Evolutionary conservation across 2,888 invertebrate species (phyloP).

Genomic region (Horisme vitalbata): DNA sequence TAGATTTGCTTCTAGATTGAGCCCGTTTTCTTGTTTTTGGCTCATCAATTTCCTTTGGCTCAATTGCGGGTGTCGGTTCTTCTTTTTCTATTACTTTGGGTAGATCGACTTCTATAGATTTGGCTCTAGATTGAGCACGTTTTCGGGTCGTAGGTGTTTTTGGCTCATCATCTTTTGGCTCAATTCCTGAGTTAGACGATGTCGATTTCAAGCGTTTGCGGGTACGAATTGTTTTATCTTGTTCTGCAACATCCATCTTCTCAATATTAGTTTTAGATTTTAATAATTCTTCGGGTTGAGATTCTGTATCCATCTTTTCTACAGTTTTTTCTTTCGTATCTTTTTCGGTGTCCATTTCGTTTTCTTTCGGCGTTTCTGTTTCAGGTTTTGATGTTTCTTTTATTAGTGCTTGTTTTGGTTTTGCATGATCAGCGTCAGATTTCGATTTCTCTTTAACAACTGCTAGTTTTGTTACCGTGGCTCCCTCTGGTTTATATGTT

Average conservation of each 20-base stretch:
- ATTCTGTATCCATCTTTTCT: slow-evolving; percentile 6
- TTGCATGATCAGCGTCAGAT: not conserved
- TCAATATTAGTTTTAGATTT: not conserved
- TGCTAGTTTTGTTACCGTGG: not conserved
- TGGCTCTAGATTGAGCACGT: slow-evolving; percentile 24
- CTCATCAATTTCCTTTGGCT: not conserved
- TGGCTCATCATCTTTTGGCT: slow-evolving; percentile 12
- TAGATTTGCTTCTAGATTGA: slow-evolving; percentile 37
- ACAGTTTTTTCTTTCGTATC: too few species aligned
- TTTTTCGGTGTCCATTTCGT: not conserved
- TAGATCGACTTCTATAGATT: slow-evolving; percentile 10
- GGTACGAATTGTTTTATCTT: slow-evolving; percentile 18
- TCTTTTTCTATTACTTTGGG: slow-evolving; percentile 5
- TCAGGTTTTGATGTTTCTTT: not conserved
- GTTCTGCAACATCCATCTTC: slow-evolving; percentile 4
- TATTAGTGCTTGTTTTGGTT: not conserved
- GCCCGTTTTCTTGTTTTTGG: slow-evolving; percentile 53
- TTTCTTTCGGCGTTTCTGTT: not conserved
- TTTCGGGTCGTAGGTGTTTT: slow-evolving; percentile 26
- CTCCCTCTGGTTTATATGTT: slow-evolving; percentile 1
- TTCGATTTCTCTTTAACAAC: not conserved
- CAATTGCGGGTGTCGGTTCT: not conserved
- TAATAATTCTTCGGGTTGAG: not conserved
- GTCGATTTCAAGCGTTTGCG: slow-evolving; percentile 47
- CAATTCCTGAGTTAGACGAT: slow-evolving; percentile 37